Evolutionary conservation across 2,113 vertebrate species (phyloP).

Genomic region (Prochilodus magdalenae): DNA sequence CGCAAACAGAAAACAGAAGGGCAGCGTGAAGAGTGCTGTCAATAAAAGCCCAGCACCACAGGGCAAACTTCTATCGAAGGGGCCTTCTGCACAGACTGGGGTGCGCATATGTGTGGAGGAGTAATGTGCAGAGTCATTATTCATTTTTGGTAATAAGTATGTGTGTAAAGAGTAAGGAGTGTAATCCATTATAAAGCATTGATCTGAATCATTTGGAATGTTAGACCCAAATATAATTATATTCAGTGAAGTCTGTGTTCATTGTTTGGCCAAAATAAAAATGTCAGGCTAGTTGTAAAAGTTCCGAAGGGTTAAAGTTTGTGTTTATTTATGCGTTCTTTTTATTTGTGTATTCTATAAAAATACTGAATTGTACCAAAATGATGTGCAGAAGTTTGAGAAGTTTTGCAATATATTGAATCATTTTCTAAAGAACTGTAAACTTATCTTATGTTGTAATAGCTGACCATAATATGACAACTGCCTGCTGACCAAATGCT

Average conservation of each 20-base stretch:
- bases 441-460: too few species aligned
- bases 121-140: background rate
- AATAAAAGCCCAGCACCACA: constrained; percentile 6
- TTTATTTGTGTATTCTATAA: too few species aligned
- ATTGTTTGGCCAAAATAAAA: too few species aligned
- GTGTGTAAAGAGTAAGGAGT: background rate
- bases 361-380: too few species aligned
- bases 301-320: too few species aligned
- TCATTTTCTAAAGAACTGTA: too few species aligned
- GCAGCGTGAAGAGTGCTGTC: background rate
- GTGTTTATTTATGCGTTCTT: too few species aligned
- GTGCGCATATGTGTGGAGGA: background rate
- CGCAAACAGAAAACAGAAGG: constrained; percentile 8
- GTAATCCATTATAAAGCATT: background rate
- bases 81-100: background rate
- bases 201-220: background rate
- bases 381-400: too few species aligned
- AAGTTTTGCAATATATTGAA: too few species aligned
- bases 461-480: too few species aligned
- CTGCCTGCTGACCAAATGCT: too few species aligned
- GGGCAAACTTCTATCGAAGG: constrained; percentile 30
- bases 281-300: too few species aligned
- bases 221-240: background rate
- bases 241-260: background rate
- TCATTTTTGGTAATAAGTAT: background rate